Evolutionary conservation across 2,113 vertebrate genomes (phyloP).

Genomic region (Panthera tigris): DNA sequence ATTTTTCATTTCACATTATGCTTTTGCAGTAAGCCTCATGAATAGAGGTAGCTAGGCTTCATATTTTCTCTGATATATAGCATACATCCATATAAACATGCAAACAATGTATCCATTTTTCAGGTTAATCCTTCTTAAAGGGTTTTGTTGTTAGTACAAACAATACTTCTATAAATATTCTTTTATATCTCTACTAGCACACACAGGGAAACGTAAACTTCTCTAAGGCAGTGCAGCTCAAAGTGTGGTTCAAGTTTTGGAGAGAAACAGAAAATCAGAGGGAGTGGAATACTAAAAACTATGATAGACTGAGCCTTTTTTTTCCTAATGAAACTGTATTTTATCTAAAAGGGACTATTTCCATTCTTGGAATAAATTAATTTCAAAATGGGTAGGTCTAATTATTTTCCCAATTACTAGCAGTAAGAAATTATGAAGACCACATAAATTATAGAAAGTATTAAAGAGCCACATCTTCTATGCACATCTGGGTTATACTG

Average conservation of each 20-base stretch:
- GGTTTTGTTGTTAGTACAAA: neutral
- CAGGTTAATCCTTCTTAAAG: neutral
- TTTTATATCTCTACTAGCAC: neutral
- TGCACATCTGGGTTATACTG: neutral
- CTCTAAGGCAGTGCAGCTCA: neutral
- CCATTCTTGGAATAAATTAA: neutral
- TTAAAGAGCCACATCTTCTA: neutral
- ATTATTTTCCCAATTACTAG: neutral
- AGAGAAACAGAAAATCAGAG: neutral
- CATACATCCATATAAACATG: neutral
- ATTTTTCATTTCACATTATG: neutral
- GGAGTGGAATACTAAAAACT: neutral
- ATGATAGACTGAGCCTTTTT: neutral
- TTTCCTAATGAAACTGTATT: neutral
- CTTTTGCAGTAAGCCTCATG: neutral
- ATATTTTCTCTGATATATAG: neutral
- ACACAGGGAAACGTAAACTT: neutral
- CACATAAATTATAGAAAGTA: neutral
- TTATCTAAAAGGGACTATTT: neutral
- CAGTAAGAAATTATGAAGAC: neutral
- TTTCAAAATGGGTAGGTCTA: neutral
- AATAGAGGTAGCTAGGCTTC: neutral
- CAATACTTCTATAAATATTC: neutral
- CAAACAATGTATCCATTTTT: neutral
- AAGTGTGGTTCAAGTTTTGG: neutral